Evolutionary conservation across 1,140 invertebrate genomes (phyloP), one percentile per base, ranked within the genome.

Genomic region (Diplogasteroides magnus): DNA sequence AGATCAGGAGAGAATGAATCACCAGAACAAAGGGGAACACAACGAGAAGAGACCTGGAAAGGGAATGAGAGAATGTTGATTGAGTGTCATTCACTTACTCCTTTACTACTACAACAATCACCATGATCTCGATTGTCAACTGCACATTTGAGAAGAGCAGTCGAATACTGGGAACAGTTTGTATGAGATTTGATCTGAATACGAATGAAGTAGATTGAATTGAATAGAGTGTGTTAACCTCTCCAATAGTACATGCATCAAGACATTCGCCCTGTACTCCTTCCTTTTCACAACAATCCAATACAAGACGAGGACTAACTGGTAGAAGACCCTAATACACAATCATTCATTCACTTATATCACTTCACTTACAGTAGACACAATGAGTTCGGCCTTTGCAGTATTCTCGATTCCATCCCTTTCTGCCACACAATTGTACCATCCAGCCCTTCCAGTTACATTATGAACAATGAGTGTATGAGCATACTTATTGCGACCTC

Each of bases 101-200:
- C 77, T 28, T 77, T 77, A 26, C 71, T 31, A 2, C 55, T 63
- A 68, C 77, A 78, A 58, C 77, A 72, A 59, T 72, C 70, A 1
- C 64, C 61, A 58, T 72, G 70, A 65, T 72, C 70, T n/a, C 70
- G 64, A 37, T 58, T 67, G 27, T 72, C 70, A 3, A 31, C 19
- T 13, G 70, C 70, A 27, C 70, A 72, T 60, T 62, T 72, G 19
- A 72, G 65, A 2, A 72, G 28, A 6, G 23, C 14, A 15, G 31
- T 11, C 15, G 31, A 48, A 28, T 65, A 68, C 60, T 26, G 61
- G 60, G 23, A 55, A 68, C 57, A 68, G 64, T 65, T 65, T 28
- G n/a, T 63, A 26, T 48, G 6, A 11, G 64, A 15, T 26, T 3
- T 32, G 31, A 26, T 14, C n/a, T n/a, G 64, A 23, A 63, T 29